phyloP scores from a whole-genome alignment of 2,113 vertebrate species.

The Aegithalos caudatus region DNA sequence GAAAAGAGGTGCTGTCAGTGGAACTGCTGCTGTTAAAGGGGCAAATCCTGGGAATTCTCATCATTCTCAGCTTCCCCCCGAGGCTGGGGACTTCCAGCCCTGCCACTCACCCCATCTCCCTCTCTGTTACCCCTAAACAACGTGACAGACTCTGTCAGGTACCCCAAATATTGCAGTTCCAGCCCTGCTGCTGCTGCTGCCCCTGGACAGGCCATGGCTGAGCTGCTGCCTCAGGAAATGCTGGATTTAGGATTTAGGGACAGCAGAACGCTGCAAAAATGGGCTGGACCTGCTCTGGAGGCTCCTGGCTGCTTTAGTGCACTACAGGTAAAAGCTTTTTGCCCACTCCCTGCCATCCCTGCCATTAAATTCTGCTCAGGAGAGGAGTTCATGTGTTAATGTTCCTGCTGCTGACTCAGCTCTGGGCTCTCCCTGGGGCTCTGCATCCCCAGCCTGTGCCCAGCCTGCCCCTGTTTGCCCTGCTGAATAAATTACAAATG shows the following conservation, averaged over 20 bases:
- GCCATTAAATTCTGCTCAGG: background rate
- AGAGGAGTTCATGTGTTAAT: background rate
- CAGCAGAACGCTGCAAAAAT: rapidly evolving
- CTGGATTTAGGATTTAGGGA: rapidly evolving
- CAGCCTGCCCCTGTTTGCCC: background rate
- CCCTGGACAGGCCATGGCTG: rapidly evolving
- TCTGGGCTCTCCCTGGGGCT: background rate
- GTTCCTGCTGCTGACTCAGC: background rate
- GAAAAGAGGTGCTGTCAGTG: rapidly evolving
- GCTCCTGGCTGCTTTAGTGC: rapidly evolving
- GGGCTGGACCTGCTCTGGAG: background rate
- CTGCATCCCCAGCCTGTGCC: background rate
- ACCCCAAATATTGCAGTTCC: rapidly evolving
- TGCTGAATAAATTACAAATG: constrained; percentile 11
- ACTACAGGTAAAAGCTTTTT: background rate
- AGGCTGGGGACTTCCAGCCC: background rate
- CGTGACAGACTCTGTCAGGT: no score
- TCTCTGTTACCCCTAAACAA: rapidly evolving
- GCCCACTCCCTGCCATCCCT: background rate
- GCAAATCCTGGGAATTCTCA: background rate
- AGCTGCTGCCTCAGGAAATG: background rate
- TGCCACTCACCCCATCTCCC: rapidly evolving
- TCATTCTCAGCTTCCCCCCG: background rate
- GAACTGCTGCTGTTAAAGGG: rapidly evolving
- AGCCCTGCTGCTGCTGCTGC: rapidly evolving